Conservation (phyloP, 2,113 vertebrate species). For the Loxodonta africana region DNA sequence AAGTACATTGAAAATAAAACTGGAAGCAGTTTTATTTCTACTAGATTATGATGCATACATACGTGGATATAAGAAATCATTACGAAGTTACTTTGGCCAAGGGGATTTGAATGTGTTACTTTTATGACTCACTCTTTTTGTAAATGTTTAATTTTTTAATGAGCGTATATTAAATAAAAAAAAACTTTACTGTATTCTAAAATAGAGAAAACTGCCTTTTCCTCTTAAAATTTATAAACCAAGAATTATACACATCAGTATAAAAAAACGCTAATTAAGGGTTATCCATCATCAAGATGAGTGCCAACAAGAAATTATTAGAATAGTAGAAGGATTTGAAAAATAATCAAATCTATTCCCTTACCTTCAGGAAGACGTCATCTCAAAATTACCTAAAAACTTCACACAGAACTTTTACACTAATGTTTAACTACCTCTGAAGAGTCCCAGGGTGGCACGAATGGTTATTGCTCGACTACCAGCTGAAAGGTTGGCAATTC, state of each 20-base stretch:
- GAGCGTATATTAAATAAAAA: neutral
- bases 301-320: neutral
- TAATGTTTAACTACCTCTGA: neutral
- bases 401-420: constrained; percentile 7
- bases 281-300: neutral
- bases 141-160: constrained; percentile 54
- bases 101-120: neutral
- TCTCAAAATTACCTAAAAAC: constrained; percentile 47
- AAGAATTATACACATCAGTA: neutral
- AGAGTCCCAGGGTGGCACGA: neutral
- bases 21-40: constrained; percentile 28
- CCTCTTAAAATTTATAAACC: constrained; percentile 32
- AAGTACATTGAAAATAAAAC: constrained; percentile 21
- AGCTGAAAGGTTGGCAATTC: neutral
- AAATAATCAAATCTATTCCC: constrained; percentile 42
- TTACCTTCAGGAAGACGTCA: constrained; percentile 24
- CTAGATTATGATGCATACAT: neutral
- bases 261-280: constrained; percentile 20
- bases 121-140: constrained; percentile 38
- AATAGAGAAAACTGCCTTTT: constrained; percentile 59
- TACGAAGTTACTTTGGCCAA: neutral
- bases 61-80: neutral
- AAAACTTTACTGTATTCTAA: constrained; percentile 41
- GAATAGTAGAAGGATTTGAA: neutral
- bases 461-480: too few relatives aligned